Conservation (phyloP, 2,888 invertebrate genomes). For the Sinelater perroti region DNA sequence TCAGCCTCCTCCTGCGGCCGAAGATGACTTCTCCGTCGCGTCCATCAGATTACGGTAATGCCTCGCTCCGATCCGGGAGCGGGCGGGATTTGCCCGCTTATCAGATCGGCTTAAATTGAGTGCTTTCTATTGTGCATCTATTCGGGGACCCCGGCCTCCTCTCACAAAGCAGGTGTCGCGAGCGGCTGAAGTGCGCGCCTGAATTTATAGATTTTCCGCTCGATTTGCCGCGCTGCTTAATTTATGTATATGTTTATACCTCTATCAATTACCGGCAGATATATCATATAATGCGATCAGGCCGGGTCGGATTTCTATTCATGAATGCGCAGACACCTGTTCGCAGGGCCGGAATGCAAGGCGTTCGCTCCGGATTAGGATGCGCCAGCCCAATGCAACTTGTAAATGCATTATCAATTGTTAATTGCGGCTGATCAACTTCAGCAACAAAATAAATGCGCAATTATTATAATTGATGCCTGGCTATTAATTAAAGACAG, state of each 20-base stretch:
- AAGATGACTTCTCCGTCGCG: conserved; percentile 48
- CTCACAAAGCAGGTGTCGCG: not conserved
- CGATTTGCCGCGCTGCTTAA: conserved; percentile 11
- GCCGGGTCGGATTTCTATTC: conserved; percentile 27
- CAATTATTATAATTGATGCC: too few species aligned
- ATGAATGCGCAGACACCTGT: conserved; percentile 29
- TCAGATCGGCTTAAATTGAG: conserved; percentile 45
- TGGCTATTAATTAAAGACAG: too few species aligned
- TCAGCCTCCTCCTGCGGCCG: conserved; percentile 50
- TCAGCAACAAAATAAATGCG: too few species aligned
- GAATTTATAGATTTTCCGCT: conserved; percentile 23
- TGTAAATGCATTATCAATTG: conserved; percentile 23
- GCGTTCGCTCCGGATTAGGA: conserved; percentile 20
- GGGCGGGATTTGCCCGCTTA: conserved; percentile 43
- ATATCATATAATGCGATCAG: conserved; percentile 31
- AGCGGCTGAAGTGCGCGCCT: not conserved
- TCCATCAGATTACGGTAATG: conserved; percentile 56
- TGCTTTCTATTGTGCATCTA: conserved; percentile 42
- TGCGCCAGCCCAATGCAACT: too few species aligned
- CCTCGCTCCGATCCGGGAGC: conserved; percentile 48
- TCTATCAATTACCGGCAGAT: conserved; percentile 24
- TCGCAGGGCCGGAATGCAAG: conserved; percentile 30
- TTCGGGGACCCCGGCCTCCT: conserved; percentile 7
- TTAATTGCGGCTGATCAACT: too few species aligned
- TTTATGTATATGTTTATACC: conserved; percentile 25